Conservation (phyloP, 2,888 invertebrate genomes). For the Eristalinus sepulchralis region DNA sequence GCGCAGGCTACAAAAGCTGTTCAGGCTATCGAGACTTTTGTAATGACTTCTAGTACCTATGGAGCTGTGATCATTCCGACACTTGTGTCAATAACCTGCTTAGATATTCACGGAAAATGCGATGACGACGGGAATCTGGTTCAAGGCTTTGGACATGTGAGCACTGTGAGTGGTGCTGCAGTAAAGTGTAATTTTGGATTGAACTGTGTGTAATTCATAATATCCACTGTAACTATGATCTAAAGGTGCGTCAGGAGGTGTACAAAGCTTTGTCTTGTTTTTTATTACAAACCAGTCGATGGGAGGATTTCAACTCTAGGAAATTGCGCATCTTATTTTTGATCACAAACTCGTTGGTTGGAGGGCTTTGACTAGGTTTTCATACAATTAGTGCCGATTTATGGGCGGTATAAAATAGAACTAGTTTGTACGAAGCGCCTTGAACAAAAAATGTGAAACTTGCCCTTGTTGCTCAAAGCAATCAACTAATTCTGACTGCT, state of each 20-base stretch:
- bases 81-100: not conserved
- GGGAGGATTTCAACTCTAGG: no score
- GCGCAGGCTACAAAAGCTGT: not conserved
- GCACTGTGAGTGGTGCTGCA: not conserved
- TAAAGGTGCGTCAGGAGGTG: not conserved
- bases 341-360: no score
- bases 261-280: no score
- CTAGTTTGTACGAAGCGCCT: no score
- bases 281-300: no score
- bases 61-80: not conserved
- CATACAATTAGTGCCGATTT: no score
- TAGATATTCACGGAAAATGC: not conserved
- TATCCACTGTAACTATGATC: not conserved
- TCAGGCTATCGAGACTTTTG: conserved; percentile 23
- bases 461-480: no score
- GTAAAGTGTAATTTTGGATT: not conserved
- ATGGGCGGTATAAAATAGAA: no score
- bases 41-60: not conserved
- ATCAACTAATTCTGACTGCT: no score
- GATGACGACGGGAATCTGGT: not conserved
- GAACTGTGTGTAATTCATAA: not conserved
- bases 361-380: no score
- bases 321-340: no score
- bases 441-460: no score
- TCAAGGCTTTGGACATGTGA: not conserved